phyloP scores from a whole-genome alignment of 2,888 invertebrate genomes.

The Calameuta pallipes region DNA sequence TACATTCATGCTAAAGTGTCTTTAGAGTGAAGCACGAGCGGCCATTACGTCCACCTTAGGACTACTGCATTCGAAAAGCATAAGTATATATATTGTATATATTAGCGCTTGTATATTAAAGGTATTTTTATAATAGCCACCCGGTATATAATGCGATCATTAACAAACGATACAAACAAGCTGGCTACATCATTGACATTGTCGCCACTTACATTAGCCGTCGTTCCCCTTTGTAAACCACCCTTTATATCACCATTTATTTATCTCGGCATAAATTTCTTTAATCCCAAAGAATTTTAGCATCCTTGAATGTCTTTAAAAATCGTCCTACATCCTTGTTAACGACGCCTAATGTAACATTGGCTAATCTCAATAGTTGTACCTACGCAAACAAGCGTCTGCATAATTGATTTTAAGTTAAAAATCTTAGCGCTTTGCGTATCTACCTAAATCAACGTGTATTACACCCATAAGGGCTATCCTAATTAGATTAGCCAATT shows the following conservation, averaged over 20 bases:
- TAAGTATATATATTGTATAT: neutral
- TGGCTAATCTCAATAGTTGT: neutral
- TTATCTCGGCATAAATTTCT: neutral
- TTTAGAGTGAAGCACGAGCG: neutral
- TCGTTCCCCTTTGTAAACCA: neutral
- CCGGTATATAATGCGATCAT: conserved; percentile 7
- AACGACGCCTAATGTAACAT: neutral
- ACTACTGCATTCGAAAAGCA: neutral
- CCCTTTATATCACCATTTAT: neutral
- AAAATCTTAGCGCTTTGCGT: neutral
- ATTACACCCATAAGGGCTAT: neutral
- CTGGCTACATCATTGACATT: neutral
- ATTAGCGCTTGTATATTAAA: neutral
- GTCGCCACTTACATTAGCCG: neutral
- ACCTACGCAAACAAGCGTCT: neutral
- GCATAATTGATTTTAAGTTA: neutral
- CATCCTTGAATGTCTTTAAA: neutral
- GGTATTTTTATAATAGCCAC: conserved; percentile 1
- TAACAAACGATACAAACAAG: conserved; percentile 5
- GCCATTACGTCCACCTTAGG: neutral
- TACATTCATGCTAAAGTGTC: neutral
- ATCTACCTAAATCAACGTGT: neutral
- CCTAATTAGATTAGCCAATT: neutral
- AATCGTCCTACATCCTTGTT: neutral
- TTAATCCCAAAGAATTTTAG: neutral